These are phyloP conservation scores for Micrastur ruficollis DNA, from an alignment of 2,797 vertebrate genomes.

Conservation along the genomic window DNA sequence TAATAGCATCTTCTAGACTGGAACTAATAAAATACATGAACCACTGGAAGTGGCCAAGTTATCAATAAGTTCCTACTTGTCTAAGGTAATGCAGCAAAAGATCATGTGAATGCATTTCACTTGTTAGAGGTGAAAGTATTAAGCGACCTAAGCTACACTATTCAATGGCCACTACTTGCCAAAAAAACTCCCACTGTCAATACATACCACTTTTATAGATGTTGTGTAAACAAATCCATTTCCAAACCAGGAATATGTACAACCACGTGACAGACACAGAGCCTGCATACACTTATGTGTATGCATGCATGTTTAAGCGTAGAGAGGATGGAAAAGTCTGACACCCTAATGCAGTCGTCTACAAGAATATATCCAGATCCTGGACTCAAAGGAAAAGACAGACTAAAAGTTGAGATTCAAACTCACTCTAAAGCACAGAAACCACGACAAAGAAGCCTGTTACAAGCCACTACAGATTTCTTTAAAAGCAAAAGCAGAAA, in stretches of 20 bases:
- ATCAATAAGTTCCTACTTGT: background rate
- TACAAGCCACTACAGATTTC: background rate
- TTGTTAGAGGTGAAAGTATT: background rate
- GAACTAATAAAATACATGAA: background rate
- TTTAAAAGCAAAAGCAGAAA: background rate
- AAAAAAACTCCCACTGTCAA: background rate
- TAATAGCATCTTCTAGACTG: background rate
- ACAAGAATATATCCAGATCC: background rate
- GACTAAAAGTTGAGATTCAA: background rate
- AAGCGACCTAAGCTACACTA: background rate
- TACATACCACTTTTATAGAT: rapidly evolving
- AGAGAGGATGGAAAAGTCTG: background rate
- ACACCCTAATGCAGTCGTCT: background rate
- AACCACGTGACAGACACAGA: background rate
- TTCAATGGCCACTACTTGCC: background rate
- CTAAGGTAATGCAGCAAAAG: background rate
- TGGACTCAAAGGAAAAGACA: background rate
- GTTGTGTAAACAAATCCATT: background rate
- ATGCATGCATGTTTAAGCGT: rapidly evolving
- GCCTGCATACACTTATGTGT: rapidly evolving
- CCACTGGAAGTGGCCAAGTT: background rate
- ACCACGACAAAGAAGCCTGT: background rate
- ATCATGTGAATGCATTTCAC: background rate
- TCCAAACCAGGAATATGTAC: background rate
- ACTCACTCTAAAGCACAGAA: background rate